Base-by-base conservation (phyloP, 2,113 vertebrate species). In the Picathartes gymnocephalus region DNA sequence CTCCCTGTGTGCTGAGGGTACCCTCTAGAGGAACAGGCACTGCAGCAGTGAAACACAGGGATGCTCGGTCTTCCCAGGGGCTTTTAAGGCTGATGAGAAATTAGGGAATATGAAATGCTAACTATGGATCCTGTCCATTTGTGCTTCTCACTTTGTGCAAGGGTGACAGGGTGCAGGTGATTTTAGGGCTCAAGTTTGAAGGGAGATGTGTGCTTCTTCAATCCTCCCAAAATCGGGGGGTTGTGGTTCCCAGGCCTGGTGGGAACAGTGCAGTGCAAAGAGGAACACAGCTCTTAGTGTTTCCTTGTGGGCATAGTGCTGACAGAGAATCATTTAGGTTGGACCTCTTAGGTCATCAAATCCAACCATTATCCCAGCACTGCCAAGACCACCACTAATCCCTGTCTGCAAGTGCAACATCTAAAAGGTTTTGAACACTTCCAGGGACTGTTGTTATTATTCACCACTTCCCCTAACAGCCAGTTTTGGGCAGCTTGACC, bases 11-110 rank as follows among this genome's bases (percentile, higher is more conserved):
- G 92, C 54, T 76, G 64, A 73, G 95, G 88, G 87, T 94, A 94
- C 97, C 97, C 97, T 93, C 97, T 97, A 97, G 97, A 45, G 97
- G 97, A 95, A 72, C 50, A 78, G 80, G 80, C 81, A 40, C 53
- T 9, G 15, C 48, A 74, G 56, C 70, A 15, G 42, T 31, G 73
- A 54, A 71, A 54, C 9, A 3, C 39, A 18, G 57, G 2, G 20
- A 42, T 6, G 33, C 5, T 35, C 42, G 60, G 13, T 11, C 48
- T 64, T 86, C 51, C 35, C 33, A 64, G 31, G 18, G 17, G 4
- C 16, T 60, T 65, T 66, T n/a, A 90, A 30, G 27, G 25, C 7
- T 0, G 1, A n/a, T 50, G 54, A 90, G 54, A 57, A 71, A 68
- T 62, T 7, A 58, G 11, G 24, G 25, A 31, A 30, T 45, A 42